Conservation (phyloP, 2,113 vertebrate genomes). For the Raja brachyura region DNA sequence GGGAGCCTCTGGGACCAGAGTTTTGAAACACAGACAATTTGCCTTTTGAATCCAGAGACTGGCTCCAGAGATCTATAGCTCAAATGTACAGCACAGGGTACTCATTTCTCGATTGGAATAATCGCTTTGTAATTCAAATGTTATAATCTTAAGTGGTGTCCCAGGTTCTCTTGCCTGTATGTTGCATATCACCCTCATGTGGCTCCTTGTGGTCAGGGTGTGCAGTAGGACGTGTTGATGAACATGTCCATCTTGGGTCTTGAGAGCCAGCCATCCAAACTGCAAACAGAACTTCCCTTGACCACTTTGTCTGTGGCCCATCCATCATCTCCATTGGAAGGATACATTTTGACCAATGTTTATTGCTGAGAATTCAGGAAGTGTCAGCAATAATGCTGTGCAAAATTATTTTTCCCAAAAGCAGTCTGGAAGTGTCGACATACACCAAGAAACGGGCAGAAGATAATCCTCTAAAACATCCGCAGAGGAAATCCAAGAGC, state of each 20-base stretch:
- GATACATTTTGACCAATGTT: not conserved
- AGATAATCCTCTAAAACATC: not conserved
- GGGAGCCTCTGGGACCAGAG: not conserved
- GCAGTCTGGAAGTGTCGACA: not conserved
- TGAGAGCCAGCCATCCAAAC: not conserved
- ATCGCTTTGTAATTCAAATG: no score
- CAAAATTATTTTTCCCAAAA: not conserved
- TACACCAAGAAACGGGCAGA: not conserved
- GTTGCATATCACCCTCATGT: not conserved
- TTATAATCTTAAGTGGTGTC: not conserved
- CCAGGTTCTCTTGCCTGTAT: not conserved
- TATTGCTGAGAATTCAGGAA: not conserved
- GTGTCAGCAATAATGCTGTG: not conserved
- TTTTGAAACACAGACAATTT: not conserved
- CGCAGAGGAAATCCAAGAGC: no score
- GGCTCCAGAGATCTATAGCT: not conserved
- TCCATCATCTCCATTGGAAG: not conserved
- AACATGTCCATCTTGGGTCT: not conserved
- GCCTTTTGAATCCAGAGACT: not conserved
- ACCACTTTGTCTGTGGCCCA: not conserved
- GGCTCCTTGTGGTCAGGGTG: not conserved
- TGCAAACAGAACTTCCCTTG: not conserved
- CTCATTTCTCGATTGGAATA: not conserved
- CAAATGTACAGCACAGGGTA: not conserved
- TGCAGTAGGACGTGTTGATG: not conserved